A percentile compares a stretch with the other conserved stretches of the same genome.
Evolutionary conservation across 2,113 vertebrate genomes (phyloP).

Genomic region (Brachirus orientalis): DNA sequence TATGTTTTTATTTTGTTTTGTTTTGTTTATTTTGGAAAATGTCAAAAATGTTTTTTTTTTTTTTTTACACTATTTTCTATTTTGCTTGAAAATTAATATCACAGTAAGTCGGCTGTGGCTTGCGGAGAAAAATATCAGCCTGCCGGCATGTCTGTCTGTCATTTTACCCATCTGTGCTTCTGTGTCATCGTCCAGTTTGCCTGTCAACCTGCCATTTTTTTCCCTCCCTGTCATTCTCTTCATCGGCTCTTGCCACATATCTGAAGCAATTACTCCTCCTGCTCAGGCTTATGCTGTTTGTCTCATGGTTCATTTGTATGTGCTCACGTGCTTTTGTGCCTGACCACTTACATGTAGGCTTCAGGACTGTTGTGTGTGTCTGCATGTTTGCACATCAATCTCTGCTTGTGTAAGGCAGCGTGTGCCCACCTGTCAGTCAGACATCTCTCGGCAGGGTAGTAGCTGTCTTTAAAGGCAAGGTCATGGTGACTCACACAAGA

Average conservation of each 20-base stretch:
- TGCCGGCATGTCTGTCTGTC: slow-evolving; percentile 32
- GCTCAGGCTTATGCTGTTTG: slow-evolving; percentile 36
- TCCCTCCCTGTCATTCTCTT: slow-evolving; percentile 31
- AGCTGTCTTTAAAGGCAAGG: slow-evolving; percentile 64
- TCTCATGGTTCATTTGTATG: slow-evolving; percentile 11
- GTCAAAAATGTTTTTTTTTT: slow-evolving; percentile 62
- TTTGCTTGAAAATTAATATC: slow-evolving; percentile 44
- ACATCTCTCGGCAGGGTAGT: slow-evolving; percentile 52
- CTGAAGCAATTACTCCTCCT: slow-evolving; percentile 44
- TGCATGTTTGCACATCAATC: slow-evolving; percentile 46
- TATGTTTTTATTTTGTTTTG: slow-evolving; percentile 5
- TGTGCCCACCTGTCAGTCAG: slow-evolving; percentile 60
- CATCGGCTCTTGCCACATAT: slow-evolving; percentile 52
- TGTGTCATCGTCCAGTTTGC: slow-evolving; percentile 40
- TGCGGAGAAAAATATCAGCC: slow-evolving; percentile 44
- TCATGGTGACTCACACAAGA: slow-evolving; percentile 59
- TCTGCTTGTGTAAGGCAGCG: slow-evolving; percentile 43
- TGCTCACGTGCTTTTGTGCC: slow-evolving; percentile 27
- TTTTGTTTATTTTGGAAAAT: slow-evolving; percentile 38
- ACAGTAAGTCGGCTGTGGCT: slow-evolving; percentile 25
- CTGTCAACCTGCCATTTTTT: slow-evolving; percentile 27
- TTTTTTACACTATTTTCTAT: slow-evolving; percentile 11
- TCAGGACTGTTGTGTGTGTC: slow-evolving; percentile 7
- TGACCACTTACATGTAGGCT: slow-evolving; percentile 33
- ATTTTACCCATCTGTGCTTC: slow-evolving; percentile 43